Base-by-base conservation (phyloP, 2,888 invertebrate genomes). In the Cybosia mesomella region DNA sequence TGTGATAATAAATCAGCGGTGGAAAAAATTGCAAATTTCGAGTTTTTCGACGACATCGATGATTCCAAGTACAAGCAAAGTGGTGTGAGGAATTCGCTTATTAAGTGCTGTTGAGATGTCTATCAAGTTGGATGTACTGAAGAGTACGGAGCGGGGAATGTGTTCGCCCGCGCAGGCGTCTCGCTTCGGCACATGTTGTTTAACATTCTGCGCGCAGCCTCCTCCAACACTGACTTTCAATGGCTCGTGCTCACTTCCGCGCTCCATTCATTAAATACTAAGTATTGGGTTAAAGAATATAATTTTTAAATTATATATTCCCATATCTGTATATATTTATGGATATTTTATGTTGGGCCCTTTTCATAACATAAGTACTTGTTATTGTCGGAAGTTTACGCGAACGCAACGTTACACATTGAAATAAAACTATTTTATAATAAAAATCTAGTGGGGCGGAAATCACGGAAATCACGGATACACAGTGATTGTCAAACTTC, bases 71-170 rank as follows among this genome's bases (percentile, higher is more conserved):
- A 79, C 65, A 72, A 70, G 75, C 71, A 77, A 80, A 84, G 73
- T 82, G 84, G 83, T 85, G 85, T 82, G 80, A 83, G 81, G 84
- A 84, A 88, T 87, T 72, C 83, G 76, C 84, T 88, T 85, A 87
- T 89, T 87, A 88, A 82, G 77, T 79, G 80, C 74, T 79, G 80
- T 81, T 84, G 84, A 84, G 80, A 85, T 77, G 84, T 87, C 85
- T 85, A 85, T 87, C 83, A 87, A 82, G 83, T 83, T 83, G 75
- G 83, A 74, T 77, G 77, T 64, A 73, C 67, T 69, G 70, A 62
- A 32, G 28, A 15, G 65, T 24, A 68, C 54, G 72, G 72, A 67
- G 68, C 69, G 68, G 54, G 58, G 64, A 68, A 39, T 36, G 32
- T 63, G 54, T 70, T 11, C 49, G 70, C 32, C 55, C 61, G 68